Conservation (phyloP, 2,797 vertebrate genomes). For the Tiaroga cobitis region DNA sequence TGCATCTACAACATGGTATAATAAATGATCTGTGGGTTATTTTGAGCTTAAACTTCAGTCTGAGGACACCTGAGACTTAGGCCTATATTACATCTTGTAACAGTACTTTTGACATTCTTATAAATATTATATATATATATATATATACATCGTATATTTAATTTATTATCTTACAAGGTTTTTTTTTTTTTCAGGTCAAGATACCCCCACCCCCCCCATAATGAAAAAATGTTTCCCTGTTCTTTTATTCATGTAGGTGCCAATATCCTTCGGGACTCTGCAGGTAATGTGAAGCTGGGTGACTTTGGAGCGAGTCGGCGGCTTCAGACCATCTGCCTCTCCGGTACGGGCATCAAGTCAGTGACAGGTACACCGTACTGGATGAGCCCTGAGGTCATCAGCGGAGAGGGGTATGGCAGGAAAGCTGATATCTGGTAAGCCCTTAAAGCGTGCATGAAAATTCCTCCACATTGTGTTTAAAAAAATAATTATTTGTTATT, state of each 20-base stretch:
- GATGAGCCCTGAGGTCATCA: conserved; percentile 99
- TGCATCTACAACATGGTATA: not conserved
- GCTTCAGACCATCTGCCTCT: conserved; percentile 97
- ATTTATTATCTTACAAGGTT: not conserved
- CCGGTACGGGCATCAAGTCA: conserved; percentile 96
- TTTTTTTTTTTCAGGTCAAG: not conserved
- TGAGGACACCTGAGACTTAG: not conserved
- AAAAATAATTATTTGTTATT: not conserved
- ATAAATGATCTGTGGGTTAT: not conserved
- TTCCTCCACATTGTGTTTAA: not conserved
- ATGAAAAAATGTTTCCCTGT: not conserved
- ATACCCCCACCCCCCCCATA: not conserved
- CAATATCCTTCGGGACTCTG: conserved; percentile 95
- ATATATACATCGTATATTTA: not conserved
- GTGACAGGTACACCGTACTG: conserved; percentile 98
- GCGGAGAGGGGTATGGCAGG: conserved; percentile 97
- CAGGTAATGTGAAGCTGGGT: conserved; percentile 96
- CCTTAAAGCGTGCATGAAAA: not conserved
- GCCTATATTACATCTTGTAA: too few relatives aligned
- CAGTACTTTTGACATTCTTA: not conserved
- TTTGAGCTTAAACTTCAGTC: too few relatives aligned
- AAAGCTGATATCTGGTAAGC: conserved; percentile 98
- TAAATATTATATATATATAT: too few relatives aligned
- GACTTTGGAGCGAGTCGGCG: conserved; percentile 97
- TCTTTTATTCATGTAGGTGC: conserved; percentile 79